These are phyloP conservation scores for Nesoenas mayeri DNA, from an alignment of 2,113 vertebrate species.

Conservation along the genomic window DNA sequence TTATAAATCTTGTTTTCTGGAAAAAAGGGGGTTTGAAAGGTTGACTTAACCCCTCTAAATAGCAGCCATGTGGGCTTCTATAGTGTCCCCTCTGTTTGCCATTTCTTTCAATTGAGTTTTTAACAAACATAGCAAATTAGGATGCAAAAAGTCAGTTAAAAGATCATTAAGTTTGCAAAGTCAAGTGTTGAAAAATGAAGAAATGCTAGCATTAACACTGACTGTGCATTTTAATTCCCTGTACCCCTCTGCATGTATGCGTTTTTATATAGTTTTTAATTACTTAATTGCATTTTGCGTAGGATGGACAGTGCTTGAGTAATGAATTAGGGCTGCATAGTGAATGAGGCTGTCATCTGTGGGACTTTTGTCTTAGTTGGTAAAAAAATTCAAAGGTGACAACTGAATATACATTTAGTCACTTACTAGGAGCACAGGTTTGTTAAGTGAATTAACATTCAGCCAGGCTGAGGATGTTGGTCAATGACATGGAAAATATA, in stretches of 20 bases:
- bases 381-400: background rate
- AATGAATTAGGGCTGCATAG: background rate
- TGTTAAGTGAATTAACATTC: background rate
- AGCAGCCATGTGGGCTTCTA: background rate
- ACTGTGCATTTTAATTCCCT: background rate
- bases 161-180: background rate
- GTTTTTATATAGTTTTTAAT: slow-evolving; percentile 32
- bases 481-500: background rate
- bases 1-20: background rate
- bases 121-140: background rate
- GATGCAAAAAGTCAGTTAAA: background rate
- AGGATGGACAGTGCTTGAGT: background rate
- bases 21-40: background rate
- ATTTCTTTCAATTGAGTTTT: background rate
- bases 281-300: slow-evolving; percentile 1
- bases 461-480: background rate
- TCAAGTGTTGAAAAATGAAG: background rate
- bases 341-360: background rate
- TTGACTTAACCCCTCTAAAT: background rate
- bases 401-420: background rate
- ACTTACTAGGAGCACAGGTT: background rate
- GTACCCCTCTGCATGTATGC: background rate
- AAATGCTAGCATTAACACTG: slow-evolving; percentile 1
- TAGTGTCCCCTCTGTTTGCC: background rate
- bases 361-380: background rate